phyloP scores from a whole-genome alignment of 1,140 invertebrate species.

The Sitophilus oryzae region DNA sequence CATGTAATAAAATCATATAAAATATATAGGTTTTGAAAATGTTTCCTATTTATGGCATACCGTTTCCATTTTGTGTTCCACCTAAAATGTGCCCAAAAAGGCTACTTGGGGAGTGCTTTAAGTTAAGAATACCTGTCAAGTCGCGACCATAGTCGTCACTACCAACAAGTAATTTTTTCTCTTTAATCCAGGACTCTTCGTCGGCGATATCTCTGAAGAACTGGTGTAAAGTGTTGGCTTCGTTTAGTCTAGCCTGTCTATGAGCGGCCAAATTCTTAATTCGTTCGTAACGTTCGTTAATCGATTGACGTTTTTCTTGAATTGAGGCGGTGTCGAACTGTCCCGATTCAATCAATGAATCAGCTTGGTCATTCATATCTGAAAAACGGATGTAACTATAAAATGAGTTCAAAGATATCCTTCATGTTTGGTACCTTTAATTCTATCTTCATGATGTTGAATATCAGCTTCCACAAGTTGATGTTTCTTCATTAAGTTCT shows the following conservation, averaged over 20 bases:
- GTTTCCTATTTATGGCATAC: too few species aligned
- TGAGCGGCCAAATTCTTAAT: constrained; percentile 91
- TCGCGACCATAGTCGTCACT: constrained; percentile 98
- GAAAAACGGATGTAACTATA: constrained; percentile 26
- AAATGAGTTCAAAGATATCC: neutral
- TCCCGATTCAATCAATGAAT: constrained; percentile 88
- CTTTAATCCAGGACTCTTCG: constrained; percentile 99
- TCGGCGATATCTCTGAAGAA: constrained; percentile 99
- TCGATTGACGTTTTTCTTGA: constrained; percentile 85
- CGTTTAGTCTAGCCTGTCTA: constrained; percentile 80
- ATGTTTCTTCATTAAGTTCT: constrained; percentile 99
- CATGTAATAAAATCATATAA: too few species aligned
- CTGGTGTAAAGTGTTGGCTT: constrained; percentile 97
- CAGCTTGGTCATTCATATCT: constrained; percentile 91
- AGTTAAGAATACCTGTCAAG: constrained; percentile 75
- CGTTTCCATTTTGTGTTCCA: too few species aligned
- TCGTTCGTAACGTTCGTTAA: constrained; percentile 90
- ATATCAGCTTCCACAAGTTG: constrained; percentile 97
- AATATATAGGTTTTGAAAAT: too few species aligned
- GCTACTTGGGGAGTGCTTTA: too few species aligned
- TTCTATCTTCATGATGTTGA: constrained; percentile 90
- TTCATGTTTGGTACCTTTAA: constrained; percentile 65
- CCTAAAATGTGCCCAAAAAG: too few species aligned
- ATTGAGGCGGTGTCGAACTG: constrained; percentile 93
- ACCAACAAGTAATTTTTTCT: constrained; percentile 95